Evolutionary conservation across 2,113 vertebrate species (phyloP).

Genomic region (Poicephalus gulielmi): DNA sequence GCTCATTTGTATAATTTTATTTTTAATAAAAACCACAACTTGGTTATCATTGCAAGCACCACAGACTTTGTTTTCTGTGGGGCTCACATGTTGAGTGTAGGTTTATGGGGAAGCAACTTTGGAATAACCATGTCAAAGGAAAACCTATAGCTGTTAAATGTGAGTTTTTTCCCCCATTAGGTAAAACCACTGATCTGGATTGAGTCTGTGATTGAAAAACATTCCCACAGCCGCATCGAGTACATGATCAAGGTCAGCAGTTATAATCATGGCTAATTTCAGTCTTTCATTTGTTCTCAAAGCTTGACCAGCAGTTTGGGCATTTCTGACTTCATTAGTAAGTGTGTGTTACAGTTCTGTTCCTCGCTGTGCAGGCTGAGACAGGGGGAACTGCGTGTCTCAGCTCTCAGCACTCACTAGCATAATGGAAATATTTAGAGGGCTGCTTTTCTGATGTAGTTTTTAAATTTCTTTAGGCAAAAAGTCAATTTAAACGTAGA

Average conservation of each 20-base stretch:
- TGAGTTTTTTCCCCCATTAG: constrained; percentile 46
- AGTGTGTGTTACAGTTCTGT: rapidly evolving
- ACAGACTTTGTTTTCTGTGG: background rate
- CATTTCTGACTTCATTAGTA: background rate
- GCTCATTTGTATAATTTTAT: background rate
- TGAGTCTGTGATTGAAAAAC: constrained; percentile 97
- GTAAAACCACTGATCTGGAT: constrained; percentile 99
- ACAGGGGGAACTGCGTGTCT: background rate
- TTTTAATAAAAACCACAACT: background rate
- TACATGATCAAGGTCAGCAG: constrained; percentile 95
- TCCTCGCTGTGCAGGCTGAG: background rate
- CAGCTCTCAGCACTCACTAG: background rate
- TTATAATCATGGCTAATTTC: background rate
- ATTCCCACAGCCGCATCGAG: constrained; percentile 97
- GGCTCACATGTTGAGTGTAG: background rate
- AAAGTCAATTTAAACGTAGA: constrained; percentile 96
- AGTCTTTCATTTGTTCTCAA: background rate
- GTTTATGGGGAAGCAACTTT: background rate
- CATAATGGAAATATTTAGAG: background rate
- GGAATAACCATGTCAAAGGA: background rate
- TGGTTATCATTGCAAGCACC: background rate
- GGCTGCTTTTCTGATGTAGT: background rate
- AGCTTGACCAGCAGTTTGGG: background rate
- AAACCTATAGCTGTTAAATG: background rate
- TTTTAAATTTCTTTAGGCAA: constrained; percentile 77